Percentiles rank a stretch among this genome's conserved stretches.
phyloP scores from a whole-genome alignment of 2,888 invertebrate genomes.

The Electrophaes corylata region DNA sequence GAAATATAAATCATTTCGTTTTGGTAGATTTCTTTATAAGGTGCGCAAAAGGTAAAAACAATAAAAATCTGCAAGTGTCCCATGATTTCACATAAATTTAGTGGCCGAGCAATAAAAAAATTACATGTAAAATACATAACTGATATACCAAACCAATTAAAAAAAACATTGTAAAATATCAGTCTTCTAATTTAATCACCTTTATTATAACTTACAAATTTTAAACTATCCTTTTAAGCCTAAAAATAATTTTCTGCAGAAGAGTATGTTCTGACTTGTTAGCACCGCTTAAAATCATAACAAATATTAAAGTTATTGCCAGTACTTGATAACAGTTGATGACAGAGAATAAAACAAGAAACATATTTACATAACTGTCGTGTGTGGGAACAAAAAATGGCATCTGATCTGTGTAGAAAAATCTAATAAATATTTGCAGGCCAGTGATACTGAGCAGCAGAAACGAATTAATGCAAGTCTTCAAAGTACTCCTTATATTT shows the following conservation, averaged over 20 bases:
- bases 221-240: neutral
- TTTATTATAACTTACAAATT: neutral
- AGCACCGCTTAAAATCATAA: constrained; percentile 17
- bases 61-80: no score
- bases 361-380: constrained; percentile 11
- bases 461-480: constrained; percentile 14
- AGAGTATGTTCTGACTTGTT: constrained; percentile 20
- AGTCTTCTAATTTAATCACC: neutral
- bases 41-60: no score
- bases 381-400: constrained; percentile 15
- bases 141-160: no score
- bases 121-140: no score
- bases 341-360: constrained; percentile 15
- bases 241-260: constrained; percentile 6
- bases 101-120: no score
- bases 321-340: constrained; percentile 19
- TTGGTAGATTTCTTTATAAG: no score
- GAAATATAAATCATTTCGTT: no score
- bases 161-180: neutral
- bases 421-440: constrained; percentile 14
- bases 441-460: constrained; percentile 20
- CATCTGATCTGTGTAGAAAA: constrained; percentile 18
- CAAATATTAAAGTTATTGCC: constrained; percentile 21
- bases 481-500: constrained; percentile 8
- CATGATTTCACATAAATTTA: no score